Conservation (phyloP, 2,888 invertebrate genomes). For the Himalopsyche anomala region DNA sequence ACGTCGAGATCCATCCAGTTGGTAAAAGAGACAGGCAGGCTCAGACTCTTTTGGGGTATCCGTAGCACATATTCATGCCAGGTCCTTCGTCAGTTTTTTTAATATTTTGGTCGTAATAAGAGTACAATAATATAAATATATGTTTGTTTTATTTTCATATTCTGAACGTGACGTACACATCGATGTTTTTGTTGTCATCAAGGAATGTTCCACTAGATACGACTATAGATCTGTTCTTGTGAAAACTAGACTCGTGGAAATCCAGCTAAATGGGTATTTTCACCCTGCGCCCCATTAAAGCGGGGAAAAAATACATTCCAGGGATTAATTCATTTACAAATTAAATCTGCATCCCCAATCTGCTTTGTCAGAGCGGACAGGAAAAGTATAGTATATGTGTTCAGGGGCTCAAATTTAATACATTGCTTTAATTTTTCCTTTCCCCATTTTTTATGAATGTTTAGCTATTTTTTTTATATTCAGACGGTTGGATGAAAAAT, state of each 20-base stretch:
- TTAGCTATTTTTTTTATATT: no score
- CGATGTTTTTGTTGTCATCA: background rate
- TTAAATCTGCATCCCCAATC: conserved; percentile 62
- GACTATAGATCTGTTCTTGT: background rate
- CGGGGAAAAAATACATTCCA: background rate
- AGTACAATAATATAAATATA: no score
- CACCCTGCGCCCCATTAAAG: background rate
- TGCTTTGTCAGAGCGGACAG: conserved; percentile 42
- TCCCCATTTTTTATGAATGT: no score
- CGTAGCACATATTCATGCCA: no score
- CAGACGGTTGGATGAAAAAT: no score
- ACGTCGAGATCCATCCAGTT: no score
- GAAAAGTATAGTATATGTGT: conserved; percentile 24
- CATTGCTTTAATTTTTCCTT: no score
- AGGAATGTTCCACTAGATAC: background rate
- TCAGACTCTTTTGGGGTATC: no score
- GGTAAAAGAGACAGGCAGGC: no score
- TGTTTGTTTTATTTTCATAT: no score
- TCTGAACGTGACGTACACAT: background rate
- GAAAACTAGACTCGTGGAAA: conserved; percentile 21
- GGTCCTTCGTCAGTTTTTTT: no score
- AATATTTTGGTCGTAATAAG: no score
- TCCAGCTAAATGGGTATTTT: conserved; percentile 19
- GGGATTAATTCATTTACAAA: conserved; percentile 64
- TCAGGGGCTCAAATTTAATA: conserved; percentile 35